Conservation (phyloP, 2,113 vertebrate species). For the Chroicocephalus ridibundus region DNA sequence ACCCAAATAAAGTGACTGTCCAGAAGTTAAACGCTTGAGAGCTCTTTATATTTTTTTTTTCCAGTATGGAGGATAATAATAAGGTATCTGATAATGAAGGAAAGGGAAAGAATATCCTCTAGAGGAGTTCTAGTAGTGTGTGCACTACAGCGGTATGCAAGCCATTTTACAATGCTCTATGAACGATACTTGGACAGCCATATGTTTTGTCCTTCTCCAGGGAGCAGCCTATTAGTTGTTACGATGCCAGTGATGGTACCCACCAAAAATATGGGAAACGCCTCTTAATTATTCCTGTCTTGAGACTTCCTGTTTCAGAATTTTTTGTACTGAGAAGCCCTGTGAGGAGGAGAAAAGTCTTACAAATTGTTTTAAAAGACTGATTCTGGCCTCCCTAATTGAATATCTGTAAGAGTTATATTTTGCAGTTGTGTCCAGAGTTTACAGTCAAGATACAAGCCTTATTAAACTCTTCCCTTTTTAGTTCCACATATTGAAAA, state of each 20-base stretch:
- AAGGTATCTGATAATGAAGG: neutral
- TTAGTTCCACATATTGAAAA: neutral
- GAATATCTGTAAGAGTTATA: rapidly evolving
- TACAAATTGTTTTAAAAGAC: neutral
- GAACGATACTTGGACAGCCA: neutral
- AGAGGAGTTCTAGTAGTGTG: neutral
- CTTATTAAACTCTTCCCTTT: neutral
- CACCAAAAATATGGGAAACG: neutral
- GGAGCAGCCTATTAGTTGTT: neutral
- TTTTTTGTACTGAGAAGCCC: neutral
- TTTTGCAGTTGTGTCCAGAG: neutral
- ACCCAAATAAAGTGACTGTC: neutral
- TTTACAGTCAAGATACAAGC: neutral
- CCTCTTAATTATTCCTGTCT: neutral
- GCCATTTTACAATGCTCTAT: neutral
- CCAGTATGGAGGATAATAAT: neutral
- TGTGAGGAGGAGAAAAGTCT: neutral
- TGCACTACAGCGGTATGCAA: neutral
- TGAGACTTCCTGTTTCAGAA: neutral
- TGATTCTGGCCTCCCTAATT: neutral
- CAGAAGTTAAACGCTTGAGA: neutral
- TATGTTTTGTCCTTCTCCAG: neutral
- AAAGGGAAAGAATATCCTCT: neutral
- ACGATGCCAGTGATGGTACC: neutral
- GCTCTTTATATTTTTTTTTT: neutral